Base-by-base conservation (phyloP, 2,888 invertebrate genomes). In the Drosophila merina region DNA sequence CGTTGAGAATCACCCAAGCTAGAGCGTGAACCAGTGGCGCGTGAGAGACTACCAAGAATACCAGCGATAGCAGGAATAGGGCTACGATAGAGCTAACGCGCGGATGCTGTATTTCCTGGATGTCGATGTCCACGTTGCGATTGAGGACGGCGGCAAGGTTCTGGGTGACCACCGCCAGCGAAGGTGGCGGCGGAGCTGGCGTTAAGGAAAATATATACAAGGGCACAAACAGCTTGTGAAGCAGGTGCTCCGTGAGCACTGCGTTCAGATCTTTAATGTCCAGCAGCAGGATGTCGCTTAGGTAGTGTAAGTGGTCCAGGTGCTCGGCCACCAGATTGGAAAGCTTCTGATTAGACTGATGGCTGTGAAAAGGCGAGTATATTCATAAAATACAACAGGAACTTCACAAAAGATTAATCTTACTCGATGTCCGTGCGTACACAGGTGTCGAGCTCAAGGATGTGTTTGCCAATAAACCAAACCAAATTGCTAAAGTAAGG, bases 401-500 rank as follows among this genome's bases (percentile, higher is more conserved):
- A 20, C 20, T 1, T 20, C 1, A 20, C 20, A 20, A 12, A 20
- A 12, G n/a, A 36, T 36, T 2, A 6, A 36, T 1, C 88, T 95
- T 93, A 98, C 97, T 99, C 98, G 72, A 97, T 97, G 92, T 98
- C 98, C 88, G 97, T 97, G 88, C 98, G 94, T 44, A 99, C 97
- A 92, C 98, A 99, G 3, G 95, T 94, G 91, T 99, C 98, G 78
- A 99, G 93, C 91, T 99, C 99, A 78, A 99, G 93, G 76, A 99
- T 97, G 91, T 99, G 98, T 92, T 97, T 98, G 57, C 99, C 99
- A 89, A 99, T 98, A 89, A 98, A 98, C 98, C 99, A 99, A 45
- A 99, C 99, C 60, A 99, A 94, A 92, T 99, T 99, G 79, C 98
- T 98, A 91, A 99, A 99, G 92, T 99, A 99, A 1, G 99, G 98